Conservation (phyloP, 2,888 invertebrate species). For the Cephus sareptanus region DNA sequence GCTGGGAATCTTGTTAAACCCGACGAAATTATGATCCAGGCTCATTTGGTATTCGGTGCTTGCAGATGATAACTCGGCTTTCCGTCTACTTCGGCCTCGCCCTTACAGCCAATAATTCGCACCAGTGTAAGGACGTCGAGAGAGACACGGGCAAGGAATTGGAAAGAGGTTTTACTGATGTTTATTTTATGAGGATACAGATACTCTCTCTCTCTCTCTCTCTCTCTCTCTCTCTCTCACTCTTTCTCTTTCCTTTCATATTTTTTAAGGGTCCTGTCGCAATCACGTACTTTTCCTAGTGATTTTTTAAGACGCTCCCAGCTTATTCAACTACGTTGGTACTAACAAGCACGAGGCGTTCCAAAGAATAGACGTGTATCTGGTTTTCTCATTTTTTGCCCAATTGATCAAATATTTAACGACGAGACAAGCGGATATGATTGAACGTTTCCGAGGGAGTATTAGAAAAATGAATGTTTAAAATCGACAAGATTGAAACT, state of each 20-base stretch:
- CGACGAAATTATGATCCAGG: slow-evolving; percentile 40
- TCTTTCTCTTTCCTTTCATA: background rate
- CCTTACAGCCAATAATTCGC: slow-evolving; percentile 1
- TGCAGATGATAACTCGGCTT: slow-evolving; percentile 21
- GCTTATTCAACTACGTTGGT: too few relatives aligned
- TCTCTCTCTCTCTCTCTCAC: background rate
- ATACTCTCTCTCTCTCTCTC: background rate
- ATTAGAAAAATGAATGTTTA: background rate
- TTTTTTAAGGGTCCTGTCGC: background rate
- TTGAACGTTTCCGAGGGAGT: background rate
- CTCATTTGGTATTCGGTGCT: slow-evolving; percentile 36
- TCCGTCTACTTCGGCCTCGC: slow-evolving; percentile 3
- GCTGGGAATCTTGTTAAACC: slow-evolving; percentile 40
- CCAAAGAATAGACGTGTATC: background rate
- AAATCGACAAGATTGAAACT: background rate
- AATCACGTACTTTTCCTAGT: background rate
- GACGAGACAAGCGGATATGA: background rate
- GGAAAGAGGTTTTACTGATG: background rate
- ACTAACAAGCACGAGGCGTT: background rate
- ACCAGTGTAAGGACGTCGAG: background rate
- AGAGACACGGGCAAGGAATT: background rate
- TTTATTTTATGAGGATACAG: background rate
- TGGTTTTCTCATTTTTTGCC: background rate
- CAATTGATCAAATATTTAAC: background rate
- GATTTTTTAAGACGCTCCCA: background rate